A percentile compares a stretch with the other conserved stretches of the same genome.
Evolutionary conservation across 1,140 invertebrate genomes (phyloP).

Genomic region (Drosophila hydei): DNA sequence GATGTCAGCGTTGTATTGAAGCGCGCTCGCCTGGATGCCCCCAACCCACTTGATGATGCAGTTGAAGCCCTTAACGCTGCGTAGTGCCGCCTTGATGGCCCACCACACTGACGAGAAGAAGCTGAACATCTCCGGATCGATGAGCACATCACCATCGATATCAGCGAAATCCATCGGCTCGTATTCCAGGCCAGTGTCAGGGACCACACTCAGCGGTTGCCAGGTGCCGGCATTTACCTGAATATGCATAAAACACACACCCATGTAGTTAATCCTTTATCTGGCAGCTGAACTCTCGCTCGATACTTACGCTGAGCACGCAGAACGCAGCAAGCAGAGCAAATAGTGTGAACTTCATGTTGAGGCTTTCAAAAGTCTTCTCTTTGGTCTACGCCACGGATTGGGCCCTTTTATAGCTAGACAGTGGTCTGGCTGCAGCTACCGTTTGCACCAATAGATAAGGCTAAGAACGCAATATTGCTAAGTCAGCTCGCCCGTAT

Average conservation of each 20-base stretch:
- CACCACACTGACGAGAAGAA: constrained; percentile 6
- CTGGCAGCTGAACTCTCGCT: not conserved
- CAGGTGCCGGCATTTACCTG: constrained; percentile 56
- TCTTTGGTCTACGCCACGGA: not conserved
- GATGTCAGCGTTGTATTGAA: constrained; percentile 39
- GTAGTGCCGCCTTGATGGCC: constrained; percentile 36
- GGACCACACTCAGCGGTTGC: constrained; percentile 8
- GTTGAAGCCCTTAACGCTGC: constrained; percentile 61
- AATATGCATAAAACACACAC: not conserved
- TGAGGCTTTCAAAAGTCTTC: constrained; percentile 27
- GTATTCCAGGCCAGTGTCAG: constrained; percentile 12
- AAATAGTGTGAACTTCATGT: constrained; percentile 61
- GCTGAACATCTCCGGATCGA: constrained; percentile 15
- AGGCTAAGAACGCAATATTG: constrained; percentile 4
- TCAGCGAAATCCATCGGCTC: constrained; percentile 20
- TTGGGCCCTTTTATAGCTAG: constrained; percentile 24
- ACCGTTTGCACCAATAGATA: constrained; percentile 8
- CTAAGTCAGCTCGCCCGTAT: not conserved
- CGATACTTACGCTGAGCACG: constrained; percentile 53
- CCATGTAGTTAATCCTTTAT: not conserved
- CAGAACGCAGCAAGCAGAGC: constrained; percentile 50
- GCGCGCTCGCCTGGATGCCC: constrained; percentile 56
- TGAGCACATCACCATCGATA: constrained; percentile 6
- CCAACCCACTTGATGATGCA: constrained; percentile 62
- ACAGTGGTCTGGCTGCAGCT: not conserved